A percentile compares a stretch with the other conserved stretches of the same genome.
phyloP scores from a whole-genome alignment of 2,888 invertebrate species.

The Eupithecia pulchellata region DNA sequence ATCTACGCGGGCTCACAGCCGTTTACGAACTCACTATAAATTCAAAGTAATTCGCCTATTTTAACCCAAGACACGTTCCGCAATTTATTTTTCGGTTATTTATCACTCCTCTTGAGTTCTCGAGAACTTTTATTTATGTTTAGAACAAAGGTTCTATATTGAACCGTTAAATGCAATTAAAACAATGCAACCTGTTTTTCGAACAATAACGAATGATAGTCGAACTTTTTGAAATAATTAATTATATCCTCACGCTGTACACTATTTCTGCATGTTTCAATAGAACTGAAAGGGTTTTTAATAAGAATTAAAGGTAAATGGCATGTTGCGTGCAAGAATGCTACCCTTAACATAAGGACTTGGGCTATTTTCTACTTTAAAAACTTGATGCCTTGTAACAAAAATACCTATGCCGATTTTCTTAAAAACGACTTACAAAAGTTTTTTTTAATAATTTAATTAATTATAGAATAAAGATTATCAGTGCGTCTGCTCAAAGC shows the following conservation, averaged over 20 bases:
- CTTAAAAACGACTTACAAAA: background rate
- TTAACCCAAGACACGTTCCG: constrained; percentile 47
- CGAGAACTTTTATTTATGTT: constrained; percentile 23
- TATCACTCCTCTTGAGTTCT: constrained; percentile 39
- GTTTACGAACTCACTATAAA: constrained; percentile 48
- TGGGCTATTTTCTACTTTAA: constrained; percentile 3
- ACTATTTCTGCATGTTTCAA: constrained; percentile 22
- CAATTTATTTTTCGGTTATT: constrained; percentile 48
- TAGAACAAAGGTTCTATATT: constrained; percentile 19
- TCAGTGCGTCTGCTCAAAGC: no score
- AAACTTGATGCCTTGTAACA: background rate
- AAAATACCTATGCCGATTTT: background rate
- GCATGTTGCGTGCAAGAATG: constrained; percentile 31
- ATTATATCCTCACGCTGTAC: background rate
- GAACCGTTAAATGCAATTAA: constrained; percentile 11
- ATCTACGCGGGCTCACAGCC: constrained; percentile 55
- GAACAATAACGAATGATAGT: constrained; percentile 1
- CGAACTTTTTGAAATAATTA: constrained; percentile 4
- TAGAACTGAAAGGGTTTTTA: constrained; percentile 20
- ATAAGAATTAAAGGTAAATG: constrained; percentile 20
- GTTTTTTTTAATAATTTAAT: background rate
- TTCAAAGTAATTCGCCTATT: constrained; percentile 48
- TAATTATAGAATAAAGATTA: no score
- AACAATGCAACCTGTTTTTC: constrained; percentile 10
- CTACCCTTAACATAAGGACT: constrained; percentile 25